Evolutionary conservation across 1,140 invertebrate genomes (phyloP).

Genomic region (Stegodyphus dumicola): DNA sequence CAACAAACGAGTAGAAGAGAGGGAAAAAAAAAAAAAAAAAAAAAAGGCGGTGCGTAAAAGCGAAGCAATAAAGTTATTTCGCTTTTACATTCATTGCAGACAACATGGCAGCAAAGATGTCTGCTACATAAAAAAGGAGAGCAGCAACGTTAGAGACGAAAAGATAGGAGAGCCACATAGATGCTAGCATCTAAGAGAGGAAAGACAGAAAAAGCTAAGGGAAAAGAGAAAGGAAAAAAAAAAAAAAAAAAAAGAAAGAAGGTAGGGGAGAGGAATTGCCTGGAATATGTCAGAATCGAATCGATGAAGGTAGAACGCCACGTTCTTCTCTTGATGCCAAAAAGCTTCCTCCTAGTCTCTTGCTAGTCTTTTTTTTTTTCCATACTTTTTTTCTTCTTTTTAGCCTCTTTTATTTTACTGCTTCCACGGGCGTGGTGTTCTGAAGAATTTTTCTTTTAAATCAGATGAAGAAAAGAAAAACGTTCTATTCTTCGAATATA

Average conservation of each 20-base stretch:
- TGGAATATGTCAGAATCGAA: slow-evolving; percentile 60
- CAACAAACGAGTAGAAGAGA: slow-evolving; percentile 17
- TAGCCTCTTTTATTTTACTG: slow-evolving; percentile 3
- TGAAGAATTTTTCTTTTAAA: slow-evolving; percentile 40
- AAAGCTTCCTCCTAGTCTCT: slow-evolving; percentile 27
- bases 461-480: slow-evolving; percentile 33
- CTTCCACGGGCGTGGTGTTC: slow-evolving; percentile 28
- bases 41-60: slow-evolving; percentile 31
- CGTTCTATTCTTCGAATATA: slow-evolving; percentile 33
- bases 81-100: slow-evolving; percentile 50
- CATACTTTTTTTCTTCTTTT: background rate
- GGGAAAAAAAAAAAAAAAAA: slow-evolving; percentile 3
- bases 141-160: background rate
- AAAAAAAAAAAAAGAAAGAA: slow-evolving; percentile 11
- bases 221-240: slow-evolving; percentile 8
- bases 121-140: background rate
- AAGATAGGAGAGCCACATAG: slow-evolving; percentile 44
- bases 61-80: slow-evolving; percentile 52
- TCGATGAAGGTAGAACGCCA: slow-evolving; percentile 57
- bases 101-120: slow-evolving; percentile 52
- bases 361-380: background rate
- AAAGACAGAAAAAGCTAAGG: slow-evolving; percentile 37
- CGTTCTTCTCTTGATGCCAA: slow-evolving; percentile 37
- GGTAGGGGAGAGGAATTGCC: slow-evolving; percentile 22
- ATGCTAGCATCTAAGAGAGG: slow-evolving; percentile 42